Evolutionary conservation across 2,888 invertebrate genomes (phyloP), one percentile per base, ranked within the genome.

Genomic region (Caenorhabditis sp.): DNA sequence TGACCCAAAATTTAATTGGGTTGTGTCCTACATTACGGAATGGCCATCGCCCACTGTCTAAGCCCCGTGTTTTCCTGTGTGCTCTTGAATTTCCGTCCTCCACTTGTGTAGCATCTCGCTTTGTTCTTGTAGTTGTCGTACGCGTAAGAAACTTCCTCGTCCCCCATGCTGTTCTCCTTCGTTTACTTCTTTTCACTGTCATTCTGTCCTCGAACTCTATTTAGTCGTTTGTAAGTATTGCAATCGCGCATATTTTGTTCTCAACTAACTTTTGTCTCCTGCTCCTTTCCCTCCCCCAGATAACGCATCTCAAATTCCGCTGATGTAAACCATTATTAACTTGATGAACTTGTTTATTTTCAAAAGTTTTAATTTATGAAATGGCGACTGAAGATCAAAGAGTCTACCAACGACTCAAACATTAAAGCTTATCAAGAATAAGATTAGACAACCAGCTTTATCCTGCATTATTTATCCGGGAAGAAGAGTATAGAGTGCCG

Each of bases 401-500:
- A n/a, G n/a, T n/a, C n/a, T n/a, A n/a, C n/a, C n/a, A n/a, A n/a
- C n/a, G n/a, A n/a, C n/a, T n/a, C n/a, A n/a, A n/a, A n/a, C n/a
- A n/a, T n/a, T n/a, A n/a, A n/a, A n/a, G n/a, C n/a, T n/a, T n/a
- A n/a, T n/a, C n/a, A n/a, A n/a, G n/a, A n/a, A n/a, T n/a, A n/a
- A n/a, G n/a, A n/a, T n/a, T n/a, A n/a, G n/a, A n/a, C n/a, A n/a
- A n/a, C n/a, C n/a, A n/a, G n/a, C n/a, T n/a, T n/a, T n/a, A n/a
- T n/a, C n/a, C n/a, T n/a, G n/a, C n/a, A n/a, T n/a, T n/a, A n/a
- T n/a, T 78, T 37, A 85, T 26, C 83, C 83, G 13, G 84, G 84
- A 9, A 85, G 65, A 43, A 85, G 77, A 0, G 85, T 85, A 62
- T 84, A 82, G 2, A 86, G 63, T 2, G 82, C 78, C 2, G 82